phyloP scores from a whole-genome alignment of 2,113 vertebrate species.

The Ammospiza caudacuta region DNA sequence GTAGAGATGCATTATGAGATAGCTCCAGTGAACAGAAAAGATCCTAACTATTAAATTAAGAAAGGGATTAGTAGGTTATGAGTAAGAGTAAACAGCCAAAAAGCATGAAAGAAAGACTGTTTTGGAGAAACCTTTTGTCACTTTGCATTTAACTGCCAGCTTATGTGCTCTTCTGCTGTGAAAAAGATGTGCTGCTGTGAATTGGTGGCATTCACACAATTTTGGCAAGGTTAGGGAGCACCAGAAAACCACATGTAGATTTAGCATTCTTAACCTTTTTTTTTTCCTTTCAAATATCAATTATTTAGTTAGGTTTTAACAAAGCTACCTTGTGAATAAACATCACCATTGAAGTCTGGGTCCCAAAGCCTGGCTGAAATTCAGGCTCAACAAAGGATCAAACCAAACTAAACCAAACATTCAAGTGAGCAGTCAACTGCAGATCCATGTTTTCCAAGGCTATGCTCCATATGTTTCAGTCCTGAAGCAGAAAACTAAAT shows the following conservation, averaged over 20 bases:
- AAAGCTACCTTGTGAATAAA: conserved; percentile 76
- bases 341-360: conserved; percentile 29
- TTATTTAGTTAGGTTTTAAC: conserved; percentile 77
- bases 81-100: not conserved
- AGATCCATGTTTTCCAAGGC: not conserved
- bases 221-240: not conserved
- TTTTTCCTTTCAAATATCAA: conserved; percentile 59
- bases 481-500: not conserved
- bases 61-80: not conserved
- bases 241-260: conserved; percentile 10
- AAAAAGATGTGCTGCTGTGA: not conserved
- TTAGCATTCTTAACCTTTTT: conserved; percentile 72
- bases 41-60: not conserved
- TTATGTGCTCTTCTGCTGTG: not conserved
- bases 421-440: conserved; percentile 4
- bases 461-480: not conserved
- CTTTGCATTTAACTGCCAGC: not conserved
- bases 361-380: conserved; percentile 19
- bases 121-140: not conserved
- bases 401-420: not conserved
- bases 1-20: not conserved
- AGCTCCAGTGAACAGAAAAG: not conserved
- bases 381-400: not conserved
- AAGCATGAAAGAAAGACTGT: not conserved
- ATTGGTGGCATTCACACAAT: not conserved